A percentile compares a stretch with the other conserved stretches of the same genome.
Conservation (phyloP, 2,888 invertebrate species). For the Ophion costatus region DNA sequence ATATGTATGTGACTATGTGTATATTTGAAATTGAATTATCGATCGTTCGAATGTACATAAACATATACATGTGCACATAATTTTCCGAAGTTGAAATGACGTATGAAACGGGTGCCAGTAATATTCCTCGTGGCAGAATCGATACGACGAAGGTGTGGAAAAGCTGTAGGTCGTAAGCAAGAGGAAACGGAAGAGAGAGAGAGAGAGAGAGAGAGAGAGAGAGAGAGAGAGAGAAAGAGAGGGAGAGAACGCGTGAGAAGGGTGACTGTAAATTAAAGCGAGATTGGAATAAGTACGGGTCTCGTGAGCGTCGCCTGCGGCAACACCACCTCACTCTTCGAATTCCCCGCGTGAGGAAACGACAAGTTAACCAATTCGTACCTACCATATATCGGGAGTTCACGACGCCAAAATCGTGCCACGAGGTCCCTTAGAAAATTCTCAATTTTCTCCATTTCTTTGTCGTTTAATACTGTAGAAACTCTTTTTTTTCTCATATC, state of each 20-base stretch:
- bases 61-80: slow-evolving; percentile 2
- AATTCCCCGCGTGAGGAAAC: slow-evolving; percentile 52
- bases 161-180: background rate
- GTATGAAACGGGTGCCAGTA: background rate
- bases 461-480: background rate
- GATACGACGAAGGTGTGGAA: slow-evolving; percentile 43
- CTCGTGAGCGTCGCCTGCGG: slow-evolving; percentile 48
- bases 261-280: slow-evolving; percentile 62
- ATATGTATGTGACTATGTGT: no score
- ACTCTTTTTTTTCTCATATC: background rate
- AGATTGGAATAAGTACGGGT: slow-evolving; percentile 59
- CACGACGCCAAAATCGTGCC: slow-evolving; percentile 14
- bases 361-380: slow-evolving; percentile 52
- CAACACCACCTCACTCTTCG: slow-evolving; percentile 27
- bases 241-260: background rate
- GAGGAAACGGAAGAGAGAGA: background rate
- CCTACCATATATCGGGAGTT: slow-evolving; percentile 27
- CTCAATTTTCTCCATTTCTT: background rate
- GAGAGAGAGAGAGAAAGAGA: background rate
- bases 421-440: background rate
- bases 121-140: slow-evolving; percentile 38
- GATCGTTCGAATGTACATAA: background rate
- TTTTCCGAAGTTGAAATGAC: slow-evolving; percentile 5
- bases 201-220: background rate
- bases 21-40: no score